Conservation (phyloP, 1,140 invertebrate species). For the Pissodes strobi region DNA sequence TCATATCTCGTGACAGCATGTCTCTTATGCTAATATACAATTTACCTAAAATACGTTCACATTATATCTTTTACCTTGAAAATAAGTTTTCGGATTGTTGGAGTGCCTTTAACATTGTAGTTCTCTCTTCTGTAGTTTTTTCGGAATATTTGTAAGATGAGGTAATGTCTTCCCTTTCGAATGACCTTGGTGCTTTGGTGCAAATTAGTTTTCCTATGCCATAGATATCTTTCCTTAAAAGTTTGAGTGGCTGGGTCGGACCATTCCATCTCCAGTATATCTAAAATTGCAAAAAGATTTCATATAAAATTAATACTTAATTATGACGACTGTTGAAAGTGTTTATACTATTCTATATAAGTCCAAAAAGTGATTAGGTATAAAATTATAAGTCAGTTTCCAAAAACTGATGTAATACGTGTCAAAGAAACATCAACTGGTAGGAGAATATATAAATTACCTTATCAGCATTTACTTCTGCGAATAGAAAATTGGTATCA, state of each 20-base stretch:
- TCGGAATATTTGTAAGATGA: constrained; percentile 85
- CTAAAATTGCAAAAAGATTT: constrained; percentile 57
- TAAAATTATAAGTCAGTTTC: too few relatives aligned
- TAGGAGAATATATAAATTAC: too few relatives aligned
- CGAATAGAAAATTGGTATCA: constrained; percentile 82
- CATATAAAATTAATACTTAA: too few relatives aligned
- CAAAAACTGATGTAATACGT: too few relatives aligned
- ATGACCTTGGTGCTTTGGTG: constrained; percentile 83
- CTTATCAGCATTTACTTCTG: constrained; percentile 89
- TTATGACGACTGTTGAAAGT: too few relatives aligned
- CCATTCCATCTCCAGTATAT: constrained; percentile 83
- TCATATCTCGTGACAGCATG: too few relatives aligned
- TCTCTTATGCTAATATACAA: too few relatives aligned
- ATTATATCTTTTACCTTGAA: too few relatives aligned
- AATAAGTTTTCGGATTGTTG: constrained; percentile 78
- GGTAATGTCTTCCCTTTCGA: constrained; percentile 78
- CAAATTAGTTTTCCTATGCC: constrained; percentile 84
- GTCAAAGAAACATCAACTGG: too few relatives aligned
- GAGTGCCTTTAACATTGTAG: constrained; percentile 82
- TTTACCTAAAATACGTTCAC: too few relatives aligned
- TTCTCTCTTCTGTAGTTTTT: constrained; percentile 75
- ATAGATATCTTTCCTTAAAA: constrained; percentile 74
- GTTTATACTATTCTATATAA: too few relatives aligned
- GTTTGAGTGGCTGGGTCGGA: constrained; percentile 77
- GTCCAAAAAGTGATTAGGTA: too few relatives aligned